Percentiles rank a stretch among this genome's conserved stretches.
Conservation (phyloP, 2,888 invertebrate species). For the Aphidius colemani region DNA sequence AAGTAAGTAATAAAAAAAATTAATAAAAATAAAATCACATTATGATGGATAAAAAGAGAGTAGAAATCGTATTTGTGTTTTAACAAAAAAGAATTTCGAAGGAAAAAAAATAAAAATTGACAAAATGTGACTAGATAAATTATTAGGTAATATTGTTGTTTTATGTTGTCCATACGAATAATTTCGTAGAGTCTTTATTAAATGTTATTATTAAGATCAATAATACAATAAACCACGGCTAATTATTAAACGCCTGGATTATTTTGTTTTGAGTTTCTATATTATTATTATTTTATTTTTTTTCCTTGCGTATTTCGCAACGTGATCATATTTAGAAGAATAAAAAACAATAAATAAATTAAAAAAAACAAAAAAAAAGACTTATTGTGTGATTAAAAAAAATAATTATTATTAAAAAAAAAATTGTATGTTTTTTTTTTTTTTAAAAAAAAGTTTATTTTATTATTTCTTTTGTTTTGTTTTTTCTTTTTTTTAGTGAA, state of each 20-base stretch:
- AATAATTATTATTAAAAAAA: background rate
- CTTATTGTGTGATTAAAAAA: constrained; percentile 6
- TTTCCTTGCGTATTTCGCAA: too few species aligned
- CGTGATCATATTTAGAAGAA: too few species aligned
- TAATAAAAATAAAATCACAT: background rate
- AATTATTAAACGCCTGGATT: constrained; percentile 9
- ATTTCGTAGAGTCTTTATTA: constrained; percentile 50
- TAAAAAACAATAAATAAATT: too few species aligned
- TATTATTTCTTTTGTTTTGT: constrained; percentile 12
- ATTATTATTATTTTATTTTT: too few species aligned
- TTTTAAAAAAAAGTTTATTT: constrained; percentile 1
- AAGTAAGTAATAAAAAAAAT: constrained; percentile 3
- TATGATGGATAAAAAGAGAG: too few species aligned
- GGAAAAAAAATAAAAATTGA: constrained; percentile 13
- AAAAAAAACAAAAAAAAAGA: background rate
- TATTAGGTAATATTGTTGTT: constrained; percentile 55
- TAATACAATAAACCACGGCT: constrained; percentile 25
- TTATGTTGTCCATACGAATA: constrained; percentile 50
- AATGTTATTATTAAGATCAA: constrained; percentile 45
- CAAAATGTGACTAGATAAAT: constrained; percentile 41
- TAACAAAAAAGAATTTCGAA: constrained; percentile 2
- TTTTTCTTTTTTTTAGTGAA: background rate
- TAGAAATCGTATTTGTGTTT: background rate
- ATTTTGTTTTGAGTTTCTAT: too few species aligned
- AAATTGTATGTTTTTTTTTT: too few species aligned